phyloP scores from a whole-genome alignment of 2,113 vertebrate genomes.

The Halcyon malimbica region DNA sequence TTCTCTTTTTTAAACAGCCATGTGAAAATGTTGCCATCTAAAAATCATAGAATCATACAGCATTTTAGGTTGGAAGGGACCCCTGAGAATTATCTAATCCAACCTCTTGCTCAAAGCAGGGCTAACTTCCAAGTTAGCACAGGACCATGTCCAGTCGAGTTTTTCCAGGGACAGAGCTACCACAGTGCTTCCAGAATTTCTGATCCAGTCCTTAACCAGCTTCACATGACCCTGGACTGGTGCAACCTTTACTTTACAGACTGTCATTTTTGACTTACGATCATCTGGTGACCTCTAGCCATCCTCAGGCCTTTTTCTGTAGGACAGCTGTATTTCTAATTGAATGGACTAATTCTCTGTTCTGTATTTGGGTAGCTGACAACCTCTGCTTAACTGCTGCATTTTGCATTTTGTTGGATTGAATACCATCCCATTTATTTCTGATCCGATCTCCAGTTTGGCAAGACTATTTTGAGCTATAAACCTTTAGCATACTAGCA shows the following conservation, averaged over 20 bases:
- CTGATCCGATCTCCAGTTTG: not conserved
- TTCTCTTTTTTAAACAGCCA: not conserved
- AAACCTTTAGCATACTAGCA: not conserved
- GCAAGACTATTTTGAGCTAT: not conserved
- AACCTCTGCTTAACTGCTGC: not conserved
- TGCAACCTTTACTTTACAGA: not conserved
- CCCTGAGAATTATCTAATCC: not conserved
- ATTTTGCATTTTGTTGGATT: not conserved
- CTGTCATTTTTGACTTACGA: not conserved
- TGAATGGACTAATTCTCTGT: not conserved
- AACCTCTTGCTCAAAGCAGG: not conserved
- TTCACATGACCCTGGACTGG: not conserved
- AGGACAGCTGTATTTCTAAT: not conserved
- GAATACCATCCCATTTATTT: not conserved
- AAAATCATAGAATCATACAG: not conserved
- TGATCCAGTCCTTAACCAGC: not conserved
- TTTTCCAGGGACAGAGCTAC: not conserved
- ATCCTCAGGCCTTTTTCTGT: not conserved
- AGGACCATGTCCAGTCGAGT: not conserved
- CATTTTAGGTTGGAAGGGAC: not conserved
- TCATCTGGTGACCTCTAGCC: not conserved
- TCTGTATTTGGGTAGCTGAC: not conserved
- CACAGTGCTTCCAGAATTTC: not conserved
- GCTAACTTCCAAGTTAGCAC: not conserved
- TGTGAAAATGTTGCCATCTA: not conserved